Evolutionary conservation across 2,888 invertebrate genomes (phyloP), one percentile per base, ranked within the genome.

Genomic region (Papilio elwesi): DNA sequence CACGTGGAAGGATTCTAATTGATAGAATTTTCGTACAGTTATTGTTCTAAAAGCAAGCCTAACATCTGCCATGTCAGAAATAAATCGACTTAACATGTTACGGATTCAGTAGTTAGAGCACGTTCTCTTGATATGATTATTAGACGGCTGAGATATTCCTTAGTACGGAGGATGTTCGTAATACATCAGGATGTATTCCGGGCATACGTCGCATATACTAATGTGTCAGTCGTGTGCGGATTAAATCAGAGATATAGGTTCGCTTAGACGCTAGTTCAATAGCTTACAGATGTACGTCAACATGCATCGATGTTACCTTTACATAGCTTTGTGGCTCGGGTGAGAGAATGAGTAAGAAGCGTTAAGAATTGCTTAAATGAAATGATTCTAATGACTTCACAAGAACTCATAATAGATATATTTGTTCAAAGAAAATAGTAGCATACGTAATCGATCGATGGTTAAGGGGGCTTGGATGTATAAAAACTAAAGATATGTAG

Each of bases 181-280:
- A 66, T 66, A 66, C 49, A 66, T 71, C 57, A 66, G 51, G 66
- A 71, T 66, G 66, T 71, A 71, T 66, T 66, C 51, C 38, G 49
- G 66, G 66, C 66, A 43, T 71, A 51, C 51, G 59, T 71, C 57
- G 51, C 65, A 43, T 59, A 51, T 49, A 48, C 49, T 52, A 66
- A 57, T 68, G 16, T 51, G 70, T 59, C 51, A 43, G 43, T 43
- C 3, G 36, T 38, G 66, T 15, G 43, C 0, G 62, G 69, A 62
- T 69, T 69, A 69, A 69, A 71, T 71, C 59, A 51, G 59, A 26
- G 9, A 66, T 57, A 66, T 59, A 66, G 49, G 66, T 26, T 55
- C 48, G 15, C 49, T 49, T 49, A 66, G 26, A 16, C 43, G 13
- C 59, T 71, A 64, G 70, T 57, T 59, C 51, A 43, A 66, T 66